phyloP scores from a whole-genome alignment of 37 sponge, comb jelly and placozoan genomes.

The Mnemiopsis leidyi region DNA sequence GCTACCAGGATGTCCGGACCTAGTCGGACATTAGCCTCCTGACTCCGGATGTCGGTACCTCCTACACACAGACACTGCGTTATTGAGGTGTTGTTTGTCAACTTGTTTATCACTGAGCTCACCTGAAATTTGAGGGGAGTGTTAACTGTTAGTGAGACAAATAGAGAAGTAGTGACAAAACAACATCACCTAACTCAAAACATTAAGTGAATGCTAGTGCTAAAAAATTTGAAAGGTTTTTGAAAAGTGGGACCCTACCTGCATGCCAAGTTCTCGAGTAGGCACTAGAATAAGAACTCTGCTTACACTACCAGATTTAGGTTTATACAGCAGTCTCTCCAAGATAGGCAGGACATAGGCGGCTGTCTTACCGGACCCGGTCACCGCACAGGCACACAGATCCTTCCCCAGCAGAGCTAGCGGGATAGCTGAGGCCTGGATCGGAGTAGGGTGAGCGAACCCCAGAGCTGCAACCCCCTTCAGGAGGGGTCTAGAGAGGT shows the following conservation, averaged over 20 bases:
- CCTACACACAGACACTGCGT: slow-evolving; percentile 70
- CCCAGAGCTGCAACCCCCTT: slow-evolving; percentile 84
- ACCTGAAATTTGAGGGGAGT: too few species aligned
- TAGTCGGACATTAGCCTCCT: slow-evolving; percentile 84
- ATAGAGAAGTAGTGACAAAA: too few species aligned
- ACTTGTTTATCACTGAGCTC: slow-evolving; percentile 43
- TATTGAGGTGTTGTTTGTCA: neutral
- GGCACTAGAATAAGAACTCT: slow-evolving; percentile 91
- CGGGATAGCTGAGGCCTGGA: slow-evolving; percentile 93
- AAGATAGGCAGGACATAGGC: slow-evolving; percentile 94
- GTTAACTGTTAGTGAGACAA: too few species aligned
- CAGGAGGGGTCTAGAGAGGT: slow-evolving; percentile 90
- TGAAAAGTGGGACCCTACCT: too few species aligned
- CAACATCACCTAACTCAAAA: too few species aligned
- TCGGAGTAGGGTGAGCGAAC: slow-evolving; percentile 90
- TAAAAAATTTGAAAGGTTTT: too few species aligned
- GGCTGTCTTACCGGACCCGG: slow-evolving; percentile 99
- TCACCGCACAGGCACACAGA: slow-evolving; percentile 98
- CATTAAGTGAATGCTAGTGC: too few species aligned
- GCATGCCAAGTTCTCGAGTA: slow-evolving; percentile 95
- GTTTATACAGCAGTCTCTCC: slow-evolving; percentile 90
- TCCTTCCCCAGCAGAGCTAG: slow-evolving; percentile 97
- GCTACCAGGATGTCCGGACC: slow-evolving; percentile 92
- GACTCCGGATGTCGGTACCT: slow-evolving; percentile 88
- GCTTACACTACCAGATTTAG: slow-evolving; percentile 67